Evolutionary conservation across 2,797 vertebrate species (phyloP), one percentile per base, ranked within the genome.

Genomic region (Aselliscus stoliczkanus): DNA sequence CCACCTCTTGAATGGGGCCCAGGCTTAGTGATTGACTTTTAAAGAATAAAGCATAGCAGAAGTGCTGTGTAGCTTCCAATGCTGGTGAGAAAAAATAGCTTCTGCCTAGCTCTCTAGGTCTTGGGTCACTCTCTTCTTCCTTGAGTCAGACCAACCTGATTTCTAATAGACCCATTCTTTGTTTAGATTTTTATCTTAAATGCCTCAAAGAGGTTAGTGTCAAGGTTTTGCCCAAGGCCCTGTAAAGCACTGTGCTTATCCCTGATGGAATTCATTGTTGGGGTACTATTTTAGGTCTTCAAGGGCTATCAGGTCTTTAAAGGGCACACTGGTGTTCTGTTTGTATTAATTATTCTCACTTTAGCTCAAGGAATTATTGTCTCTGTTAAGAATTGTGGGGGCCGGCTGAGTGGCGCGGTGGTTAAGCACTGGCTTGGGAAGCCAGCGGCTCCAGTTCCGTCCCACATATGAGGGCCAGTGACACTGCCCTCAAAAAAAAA

Each of bases 101-200:
- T 84, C 54, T 93, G 31, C 56, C 76, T 60, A n/a, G 65, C 44
- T 73, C 44, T 89, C 31, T 47, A 13, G 25, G 31, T 90, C 50
- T 79, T 15, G 20, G 37, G 54, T 70, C 29, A 62, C 29, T 83
- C 31, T 67, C 54, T 82, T 52, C 20, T 88, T 94, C 39, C 44
- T 37, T 54, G 47, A 60, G 70, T 83, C 75, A 89, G 34, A 73
- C 37, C 42, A 75, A 93, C 44, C 50, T 79, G 69, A 83, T 90
- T 82, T 86, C 86, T 88, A 25, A 44, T 69, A 93, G 58, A 85
- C 37, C 31, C 69, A 44, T 93, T 93, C 70, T 88, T 93, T 84
- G 72, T 89, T 92, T 82, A 54, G 56, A 77, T 86, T 88, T 83
- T 79, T 72, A 67, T n/a, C 39, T 82, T 56, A 50, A 80, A 52